Conservation (phyloP, 2,888 invertebrate species). For the Ypsolopha sequella region DNA sequence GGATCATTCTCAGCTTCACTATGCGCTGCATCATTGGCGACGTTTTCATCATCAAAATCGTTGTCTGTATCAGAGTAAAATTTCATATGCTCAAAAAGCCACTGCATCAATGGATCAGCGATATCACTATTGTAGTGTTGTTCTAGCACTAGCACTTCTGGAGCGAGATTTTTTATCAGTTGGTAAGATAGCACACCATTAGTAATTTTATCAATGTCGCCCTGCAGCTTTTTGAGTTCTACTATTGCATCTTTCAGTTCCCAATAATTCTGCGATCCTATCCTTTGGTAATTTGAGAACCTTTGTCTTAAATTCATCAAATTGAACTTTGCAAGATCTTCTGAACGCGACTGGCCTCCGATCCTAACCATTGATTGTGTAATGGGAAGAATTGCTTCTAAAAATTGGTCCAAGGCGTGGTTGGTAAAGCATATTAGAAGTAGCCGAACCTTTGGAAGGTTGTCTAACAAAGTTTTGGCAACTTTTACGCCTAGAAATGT, state of each 20-base stretch:
- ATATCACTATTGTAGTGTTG: not conserved
- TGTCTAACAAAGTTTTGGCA: constrained; percentile 74
- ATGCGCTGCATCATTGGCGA: constrained; percentile 6
- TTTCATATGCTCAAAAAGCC: constrained; percentile 34
- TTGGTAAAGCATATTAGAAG: constrained; percentile 87
- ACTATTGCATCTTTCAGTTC: not conserved
- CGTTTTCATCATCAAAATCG: constrained; percentile 11
- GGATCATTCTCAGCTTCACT: constrained; percentile 12
- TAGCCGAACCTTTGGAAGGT: constrained; percentile 73
- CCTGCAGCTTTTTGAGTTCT: not conserved
- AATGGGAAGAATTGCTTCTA: constrained; percentile 74
- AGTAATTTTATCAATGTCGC: not conserved
- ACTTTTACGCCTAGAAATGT: constrained; percentile 85
- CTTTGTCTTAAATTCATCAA: not conserved
- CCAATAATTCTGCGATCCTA: no score
- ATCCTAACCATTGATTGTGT: constrained; percentile 75
- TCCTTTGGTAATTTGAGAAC: no score
- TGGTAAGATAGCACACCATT: not conserved
- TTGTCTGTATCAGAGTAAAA: constrained; percentile 10
- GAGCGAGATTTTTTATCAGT: not conserved
- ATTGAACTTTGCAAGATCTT: not conserved
- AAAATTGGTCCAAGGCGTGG: constrained; percentile 88
- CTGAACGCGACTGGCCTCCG: constrained; percentile 66
- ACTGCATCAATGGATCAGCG: constrained; percentile 25
- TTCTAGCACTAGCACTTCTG: not conserved